A percentile compares a stretch with the other conserved stretches of the same genome.
Evolutionary conservation across 2,888 invertebrate genomes (phyloP).

Genomic region (Lasioglossum zephyrum): DNA sequence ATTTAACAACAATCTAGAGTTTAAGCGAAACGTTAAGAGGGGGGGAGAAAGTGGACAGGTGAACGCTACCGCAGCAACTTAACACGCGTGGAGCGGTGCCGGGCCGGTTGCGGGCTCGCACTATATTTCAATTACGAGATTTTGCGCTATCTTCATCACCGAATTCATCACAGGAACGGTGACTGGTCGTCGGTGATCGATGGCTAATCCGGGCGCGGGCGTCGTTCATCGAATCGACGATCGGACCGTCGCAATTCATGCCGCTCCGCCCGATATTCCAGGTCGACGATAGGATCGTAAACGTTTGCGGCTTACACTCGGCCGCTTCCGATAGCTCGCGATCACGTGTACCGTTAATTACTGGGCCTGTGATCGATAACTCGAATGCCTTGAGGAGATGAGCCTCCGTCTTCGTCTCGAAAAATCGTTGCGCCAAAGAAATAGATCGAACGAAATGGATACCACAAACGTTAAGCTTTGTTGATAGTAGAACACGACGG

Average conservation of each 20-base stretch:
- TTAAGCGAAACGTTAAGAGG: background rate
- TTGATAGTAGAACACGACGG: background rate
- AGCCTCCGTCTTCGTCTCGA: background rate
- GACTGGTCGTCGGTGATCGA: conserved; percentile 49
- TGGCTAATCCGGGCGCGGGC: conserved; percentile 45
- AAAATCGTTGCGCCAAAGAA: background rate
- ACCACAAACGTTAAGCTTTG: background rate
- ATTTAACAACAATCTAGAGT: background rate
- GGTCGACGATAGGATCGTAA: conserved; percentile 54
- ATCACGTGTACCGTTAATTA: conserved; percentile 48
- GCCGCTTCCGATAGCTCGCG: conserved; percentile 42
- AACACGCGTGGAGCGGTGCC: background rate
- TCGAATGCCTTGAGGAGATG: background rate
- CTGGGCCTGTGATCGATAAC: conserved; percentile 1
- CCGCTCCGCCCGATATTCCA: conserved; percentile 42
- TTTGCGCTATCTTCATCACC: conserved; percentile 52
- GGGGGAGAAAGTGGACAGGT: background rate
- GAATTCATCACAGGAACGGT: conserved; percentile 44
- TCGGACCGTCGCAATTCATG: conserved; percentile 56
- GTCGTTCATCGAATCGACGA: conserved; percentile 62
- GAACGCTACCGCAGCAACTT: background rate
- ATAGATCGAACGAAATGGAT: background rate
- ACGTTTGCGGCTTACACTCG: conserved; percentile 50
- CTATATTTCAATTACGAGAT: conserved; percentile 56
- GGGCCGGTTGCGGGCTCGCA: background rate